Percentiles rank a stretch among this genome's conserved stretches.
These are phyloP conservation scores for Aethes cnicana DNA, from an alignment of 2,888 invertebrate genomes.

Conservation along the genomic window DNA sequence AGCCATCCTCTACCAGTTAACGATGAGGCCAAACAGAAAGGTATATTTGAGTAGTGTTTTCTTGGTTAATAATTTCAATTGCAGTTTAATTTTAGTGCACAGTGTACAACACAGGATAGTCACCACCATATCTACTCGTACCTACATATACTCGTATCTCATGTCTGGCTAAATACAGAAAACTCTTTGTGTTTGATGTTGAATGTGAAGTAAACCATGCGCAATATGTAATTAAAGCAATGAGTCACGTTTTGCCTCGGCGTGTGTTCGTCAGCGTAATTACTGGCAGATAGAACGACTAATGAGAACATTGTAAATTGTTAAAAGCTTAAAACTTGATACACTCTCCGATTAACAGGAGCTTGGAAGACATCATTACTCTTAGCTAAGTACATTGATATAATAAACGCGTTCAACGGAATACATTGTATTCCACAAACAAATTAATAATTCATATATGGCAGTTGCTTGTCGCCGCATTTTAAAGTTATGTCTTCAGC, in stretches of 20 bases:
- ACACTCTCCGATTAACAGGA: neutral
- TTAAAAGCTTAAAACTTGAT: slow-evolving; percentile 23
- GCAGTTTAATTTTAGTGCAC: too few species aligned
- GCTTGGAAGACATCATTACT: neutral
- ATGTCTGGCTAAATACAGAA: slow-evolving; percentile 8
- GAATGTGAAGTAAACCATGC: slow-evolving; percentile 38
- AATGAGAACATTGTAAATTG: slow-evolving; percentile 43
- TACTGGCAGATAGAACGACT: slow-evolving; percentile 44
- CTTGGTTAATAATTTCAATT: too few species aligned
- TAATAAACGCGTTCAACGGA: slow-evolving; percentile 9
- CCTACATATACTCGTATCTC: slow-evolving; percentile 7
- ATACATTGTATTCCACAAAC: slow-evolving; percentile 17
- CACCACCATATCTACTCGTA: slow-evolving; percentile 1
- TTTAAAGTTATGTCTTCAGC: slow-evolving; percentile 26
- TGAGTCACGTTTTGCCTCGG: slow-evolving; percentile 52
- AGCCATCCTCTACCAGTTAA: too few species aligned
- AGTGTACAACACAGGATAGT: neutral
- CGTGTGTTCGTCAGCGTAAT: slow-evolving; percentile 42
- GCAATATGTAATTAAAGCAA: slow-evolving; percentile 48
- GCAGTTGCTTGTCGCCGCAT: slow-evolving; percentile 13
- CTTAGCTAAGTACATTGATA: neutral
- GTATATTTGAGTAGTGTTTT: too few species aligned
- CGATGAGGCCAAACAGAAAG: too few species aligned
- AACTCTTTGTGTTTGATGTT: slow-evolving; percentile 29
- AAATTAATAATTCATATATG: slow-evolving; percentile 29